phyloP scores from a whole-genome alignment of 2,113 vertebrate species.

The Pungitius pungitius region DNA sequence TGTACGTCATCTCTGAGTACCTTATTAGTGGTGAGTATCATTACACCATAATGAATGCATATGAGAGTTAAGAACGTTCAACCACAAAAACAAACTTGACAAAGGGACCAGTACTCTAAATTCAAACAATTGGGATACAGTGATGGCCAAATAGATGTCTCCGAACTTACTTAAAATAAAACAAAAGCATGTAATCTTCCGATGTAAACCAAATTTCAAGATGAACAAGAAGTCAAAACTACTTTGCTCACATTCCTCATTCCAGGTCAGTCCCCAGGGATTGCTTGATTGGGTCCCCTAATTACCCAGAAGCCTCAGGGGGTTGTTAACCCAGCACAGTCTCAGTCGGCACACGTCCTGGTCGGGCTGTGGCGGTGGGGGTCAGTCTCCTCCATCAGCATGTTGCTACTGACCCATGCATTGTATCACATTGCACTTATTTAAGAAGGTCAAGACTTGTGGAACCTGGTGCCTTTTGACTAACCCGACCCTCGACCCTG shows the following conservation, averaged over 20 bases:
- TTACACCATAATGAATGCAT: constrained; percentile 43
- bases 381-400: constrained; percentile 59
- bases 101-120: neutral
- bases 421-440: constrained; percentile 77
- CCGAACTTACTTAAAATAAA: constrained; percentile 2
- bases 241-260: constrained; percentile 8
- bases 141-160: constrained; percentile 17
- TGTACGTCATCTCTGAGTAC: constrained; percentile 60
- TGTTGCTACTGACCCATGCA: constrained; percentile 72
- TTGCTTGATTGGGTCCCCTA: constrained; percentile 51
- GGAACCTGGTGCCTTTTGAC: constrained; percentile 69
- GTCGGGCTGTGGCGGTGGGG: neutral
- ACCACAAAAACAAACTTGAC: constrained; percentile 21
- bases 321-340: constrained; percentile 45
- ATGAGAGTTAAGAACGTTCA: constrained; percentile 38
- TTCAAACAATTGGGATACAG: neutral
- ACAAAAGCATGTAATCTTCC: neutral
- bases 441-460: constrained; percentile 76
- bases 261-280: constrained; percentile 17
- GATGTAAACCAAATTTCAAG: constrained; percentile 17
- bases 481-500: constrained; percentile 66
- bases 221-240: constrained; percentile 7
- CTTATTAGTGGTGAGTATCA: constrained; percentile 65
- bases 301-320: constrained; percentile 56
- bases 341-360: constrained; percentile 38